A percentile compares a stretch with the other conserved stretches of the same genome.
phyloP scores from a whole-genome alignment of 1,140 invertebrate genomes.

The Halesus radiatus region DNA sequence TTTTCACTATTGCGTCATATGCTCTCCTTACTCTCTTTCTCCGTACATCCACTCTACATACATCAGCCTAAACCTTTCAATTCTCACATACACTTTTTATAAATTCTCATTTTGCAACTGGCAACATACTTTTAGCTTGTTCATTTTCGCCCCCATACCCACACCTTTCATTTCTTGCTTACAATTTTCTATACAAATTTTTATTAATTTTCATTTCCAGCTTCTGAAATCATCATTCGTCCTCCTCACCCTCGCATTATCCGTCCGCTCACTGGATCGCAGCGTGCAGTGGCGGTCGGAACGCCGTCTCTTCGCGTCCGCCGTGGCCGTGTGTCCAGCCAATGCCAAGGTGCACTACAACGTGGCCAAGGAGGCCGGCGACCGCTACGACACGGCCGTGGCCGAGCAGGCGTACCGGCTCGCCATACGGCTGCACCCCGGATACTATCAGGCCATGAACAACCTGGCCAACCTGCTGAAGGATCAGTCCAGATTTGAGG shows the following conservation, averaged over 20 bases:
- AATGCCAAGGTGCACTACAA: conserved; percentile 99
- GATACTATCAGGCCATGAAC: conserved; percentile 97
- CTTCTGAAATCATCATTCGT: conserved; percentile 60
- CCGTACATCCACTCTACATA: no score
- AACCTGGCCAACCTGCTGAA: conserved; percentile 95
- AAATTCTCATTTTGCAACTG: no score
- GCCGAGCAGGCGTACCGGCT: conserved; percentile 85
- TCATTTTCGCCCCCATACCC: no score
- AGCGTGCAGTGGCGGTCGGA: conserved; percentile 87
- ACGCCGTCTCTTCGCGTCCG: conserved; percentile 79
- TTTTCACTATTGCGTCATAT: no score
- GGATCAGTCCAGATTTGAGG: conserved; percentile 78
- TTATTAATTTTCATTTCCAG: conserved; percentile 34
- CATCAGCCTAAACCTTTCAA: no score
- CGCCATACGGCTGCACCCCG: conserved; percentile 79
- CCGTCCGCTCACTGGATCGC: conserved; percentile 77
- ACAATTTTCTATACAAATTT: no score
- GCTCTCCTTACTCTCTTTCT: no score
- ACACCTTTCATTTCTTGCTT: no score
- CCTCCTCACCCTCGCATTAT: conserved; percentile 71
- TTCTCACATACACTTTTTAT: no score
- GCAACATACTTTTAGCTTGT: no score
- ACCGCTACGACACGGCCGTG: conserved; percentile 76
- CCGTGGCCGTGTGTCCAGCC: conserved; percentile 81
- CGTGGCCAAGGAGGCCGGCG: conserved; percentile 88